Percentiles rank a stretch among this genome's conserved stretches.
Evolutionary conservation across 2,797 vertebrate species (phyloP).

Genomic region (Natrix natrix): DNA sequence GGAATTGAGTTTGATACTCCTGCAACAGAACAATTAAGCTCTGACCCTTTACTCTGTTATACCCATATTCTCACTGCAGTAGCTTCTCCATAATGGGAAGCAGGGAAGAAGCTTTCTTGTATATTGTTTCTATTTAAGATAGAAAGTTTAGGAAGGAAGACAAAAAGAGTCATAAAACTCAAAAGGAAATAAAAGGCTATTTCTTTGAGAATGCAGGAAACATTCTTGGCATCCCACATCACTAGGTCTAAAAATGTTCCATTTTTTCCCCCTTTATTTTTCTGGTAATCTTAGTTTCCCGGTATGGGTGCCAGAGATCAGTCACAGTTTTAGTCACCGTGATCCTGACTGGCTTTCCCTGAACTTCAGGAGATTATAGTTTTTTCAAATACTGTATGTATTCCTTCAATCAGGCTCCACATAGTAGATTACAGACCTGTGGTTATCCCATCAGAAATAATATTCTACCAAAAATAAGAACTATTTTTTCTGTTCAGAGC

Average conservation of each 20-base stretch:
- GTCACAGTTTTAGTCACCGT: neutral
- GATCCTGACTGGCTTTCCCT: rapidly evolving
- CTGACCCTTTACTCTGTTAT: conserved; percentile 66
- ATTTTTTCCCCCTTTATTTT: neutral
- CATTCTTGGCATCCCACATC: neutral
- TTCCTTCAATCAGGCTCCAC: neutral
- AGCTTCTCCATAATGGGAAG: conserved; percentile 10
- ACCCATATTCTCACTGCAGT: conserved; percentile 63
- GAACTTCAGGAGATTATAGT: neutral
- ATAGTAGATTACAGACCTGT: neutral
- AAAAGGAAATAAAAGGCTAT: conserved; percentile 27
- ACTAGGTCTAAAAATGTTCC: neutral
- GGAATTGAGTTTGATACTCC: too few species aligned
- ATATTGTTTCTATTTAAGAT: conserved; percentile 42
- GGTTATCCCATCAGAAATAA: neutral
- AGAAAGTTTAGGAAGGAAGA: conserved; percentile 45
- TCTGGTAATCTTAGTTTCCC: neutral
- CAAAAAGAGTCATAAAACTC: neutral
- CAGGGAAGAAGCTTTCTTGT: conserved; percentile 24
- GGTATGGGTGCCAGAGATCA: neutral
- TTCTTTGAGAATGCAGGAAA: conserved; percentile 1
- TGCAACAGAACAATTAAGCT: conserved; percentile 70
- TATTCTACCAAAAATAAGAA: too few species aligned
- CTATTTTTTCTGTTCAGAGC: neutral
- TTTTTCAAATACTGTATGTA: neutral